phyloP scores from a whole-genome alignment of 2,888 invertebrate genomes.

The Agrochola lychnidis region DNA sequence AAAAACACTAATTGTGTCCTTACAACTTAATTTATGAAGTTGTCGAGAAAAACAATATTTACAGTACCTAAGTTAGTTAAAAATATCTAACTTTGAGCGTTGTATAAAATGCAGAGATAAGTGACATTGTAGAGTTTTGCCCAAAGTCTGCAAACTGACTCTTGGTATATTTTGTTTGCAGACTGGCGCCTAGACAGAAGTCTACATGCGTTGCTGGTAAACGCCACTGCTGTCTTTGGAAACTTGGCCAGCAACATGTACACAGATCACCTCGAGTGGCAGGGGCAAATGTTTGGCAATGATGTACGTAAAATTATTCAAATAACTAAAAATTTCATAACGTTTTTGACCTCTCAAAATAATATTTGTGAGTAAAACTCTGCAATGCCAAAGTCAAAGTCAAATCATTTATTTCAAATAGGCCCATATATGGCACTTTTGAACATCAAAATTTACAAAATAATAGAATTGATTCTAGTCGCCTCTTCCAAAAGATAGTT shows the following conservation, averaged over 20 bases:
- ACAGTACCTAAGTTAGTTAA: neutral
- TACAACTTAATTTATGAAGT: neutral
- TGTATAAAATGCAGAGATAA: conserved; percentile 9
- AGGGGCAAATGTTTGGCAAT: conserved; percentile 75
- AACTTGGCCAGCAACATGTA: conserved; percentile 71
- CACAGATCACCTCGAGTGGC: conserved; percentile 73
- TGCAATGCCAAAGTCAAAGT: conserved; percentile 46
- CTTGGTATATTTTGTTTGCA: conserved; percentile 70
- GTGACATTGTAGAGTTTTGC: conserved; percentile 54
- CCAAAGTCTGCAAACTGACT: conserved; percentile 59
- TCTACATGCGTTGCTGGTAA: conserved; percentile 72
- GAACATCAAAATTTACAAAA: no score
- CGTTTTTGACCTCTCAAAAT: neutral
- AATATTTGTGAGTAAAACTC: conserved; percentile 13
- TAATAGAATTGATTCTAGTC: no score
- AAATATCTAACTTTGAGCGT: neutral
- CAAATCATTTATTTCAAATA: no score
- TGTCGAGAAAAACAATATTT: neutral
- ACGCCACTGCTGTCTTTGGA: conserved; percentile 75
- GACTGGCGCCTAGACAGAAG: conserved; percentile 71
- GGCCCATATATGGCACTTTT: no score
- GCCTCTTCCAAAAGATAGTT: no score
- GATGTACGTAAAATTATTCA: conserved; percentile 72
- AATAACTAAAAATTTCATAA: neutral
- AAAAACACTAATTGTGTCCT: conserved; percentile 3